Evolutionary conservation across 2,797 vertebrate genomes (phyloP).

Genomic region (Artibeus jamaicensis): DNA sequence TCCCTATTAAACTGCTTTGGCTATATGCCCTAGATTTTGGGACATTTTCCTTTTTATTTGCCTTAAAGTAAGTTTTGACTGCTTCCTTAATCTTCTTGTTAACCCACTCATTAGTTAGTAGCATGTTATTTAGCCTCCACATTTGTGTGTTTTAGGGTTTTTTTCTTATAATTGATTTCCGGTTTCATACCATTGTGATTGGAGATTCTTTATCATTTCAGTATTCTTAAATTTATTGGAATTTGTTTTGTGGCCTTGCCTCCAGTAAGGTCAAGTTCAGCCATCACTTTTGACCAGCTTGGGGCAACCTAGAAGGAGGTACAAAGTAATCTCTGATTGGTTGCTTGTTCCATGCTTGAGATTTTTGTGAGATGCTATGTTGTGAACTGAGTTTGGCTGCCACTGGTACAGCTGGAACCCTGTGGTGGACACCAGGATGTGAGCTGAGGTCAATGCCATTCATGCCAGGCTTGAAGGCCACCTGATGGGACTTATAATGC

Average conservation of each 20-base stretch:
- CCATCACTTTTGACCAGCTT: not conserved
- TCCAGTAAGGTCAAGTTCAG: not conserved
- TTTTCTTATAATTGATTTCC: not conserved
- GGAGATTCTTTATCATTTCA: not conserved
- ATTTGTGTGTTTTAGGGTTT: not conserved
- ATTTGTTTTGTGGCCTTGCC: too few relatives aligned
- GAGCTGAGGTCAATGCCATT: not conserved
- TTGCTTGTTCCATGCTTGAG: not conserved
- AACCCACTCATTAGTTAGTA: not conserved
- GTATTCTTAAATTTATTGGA: not conserved
- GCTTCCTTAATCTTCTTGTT: not conserved
- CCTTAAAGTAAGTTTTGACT: not conserved
- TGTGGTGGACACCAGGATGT: not conserved
- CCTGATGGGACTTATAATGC: too few relatives aligned
- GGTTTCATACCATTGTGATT: not conserved
- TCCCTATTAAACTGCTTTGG: too few relatives aligned
- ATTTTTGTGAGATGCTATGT: not conserved
- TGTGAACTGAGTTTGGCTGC: not conserved
- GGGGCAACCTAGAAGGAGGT: not conserved
- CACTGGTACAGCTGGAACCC: not conserved
- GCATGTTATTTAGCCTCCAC: not conserved
- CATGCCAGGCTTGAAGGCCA: not conserved
- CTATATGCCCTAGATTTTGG: not conserved
- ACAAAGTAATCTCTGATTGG: not conserved
- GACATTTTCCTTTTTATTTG: not conserved